Evolutionary conservation across 2,797 vertebrate species (phyloP).

Genomic region (Darevskia nairensis): DNA sequence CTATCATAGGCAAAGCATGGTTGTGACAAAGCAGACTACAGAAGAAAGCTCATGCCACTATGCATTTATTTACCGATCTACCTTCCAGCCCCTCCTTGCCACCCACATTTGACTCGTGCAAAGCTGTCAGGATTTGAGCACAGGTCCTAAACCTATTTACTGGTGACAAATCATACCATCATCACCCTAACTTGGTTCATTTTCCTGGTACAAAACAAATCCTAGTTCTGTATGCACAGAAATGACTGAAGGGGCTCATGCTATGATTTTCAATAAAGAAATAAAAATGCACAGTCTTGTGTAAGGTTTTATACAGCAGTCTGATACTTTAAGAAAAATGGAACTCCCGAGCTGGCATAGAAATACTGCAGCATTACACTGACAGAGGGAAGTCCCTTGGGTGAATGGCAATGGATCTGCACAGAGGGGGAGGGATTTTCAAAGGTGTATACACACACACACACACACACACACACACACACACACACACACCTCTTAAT

Average conservation of each 20-base stretch:
- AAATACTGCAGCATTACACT: background rate
- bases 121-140: background rate
- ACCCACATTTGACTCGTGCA: background rate
- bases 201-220: background rate
- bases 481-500: background rate
- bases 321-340: no score
- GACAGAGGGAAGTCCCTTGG: background rate
- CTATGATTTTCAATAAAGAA: no score
- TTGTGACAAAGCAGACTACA: background rate
- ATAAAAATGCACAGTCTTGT: no score
- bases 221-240: background rate
- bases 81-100: background rate
- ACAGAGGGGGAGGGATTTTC: conserved; percentile 10
- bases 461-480: no score
- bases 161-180: no score
- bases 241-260: background rate
- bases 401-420: background rate
- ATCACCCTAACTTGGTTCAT: background rate
- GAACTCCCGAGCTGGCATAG: background rate
- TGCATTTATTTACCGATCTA: background rate
- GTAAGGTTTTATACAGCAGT: no score
- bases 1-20: background rate
- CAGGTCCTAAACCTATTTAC: no score
- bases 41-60: background rate
- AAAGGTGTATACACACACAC: background rate